Evolutionary conservation across 2,888 invertebrate genomes (phyloP), one percentile per base, ranked within the genome.

Genomic region (Drosophila pseudotalamancana): DNA sequence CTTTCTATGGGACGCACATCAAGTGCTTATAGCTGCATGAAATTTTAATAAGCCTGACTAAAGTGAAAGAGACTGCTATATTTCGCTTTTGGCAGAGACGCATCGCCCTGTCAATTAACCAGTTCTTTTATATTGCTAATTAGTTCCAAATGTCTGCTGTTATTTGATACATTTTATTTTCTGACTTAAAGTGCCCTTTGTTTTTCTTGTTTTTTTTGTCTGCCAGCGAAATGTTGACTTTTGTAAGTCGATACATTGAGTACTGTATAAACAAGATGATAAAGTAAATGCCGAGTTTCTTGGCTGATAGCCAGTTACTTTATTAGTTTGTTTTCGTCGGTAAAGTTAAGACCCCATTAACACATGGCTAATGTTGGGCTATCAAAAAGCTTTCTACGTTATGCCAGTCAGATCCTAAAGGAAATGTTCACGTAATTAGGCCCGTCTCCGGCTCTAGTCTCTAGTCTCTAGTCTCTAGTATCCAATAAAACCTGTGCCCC

Each of bases 31-130:
- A 67, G 74, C 59, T 66, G 73, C 68, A 78, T 87, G 65, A 78
- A 84, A 78, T 87, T 85, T 82, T 78, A 82, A 80, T 80, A 86
- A 73, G 73, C 77, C 57, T 32, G 35, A 35, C 60, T 69, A 65
- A 68, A 72, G 68, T 63, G 53, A 73, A 85, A 67, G 82, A 61
- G 78, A 64, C 62, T 73, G 62, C 55, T 61, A 63, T 73, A 77
- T 73, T 62, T 55, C 70, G 51, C 46, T 45, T 27, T 39, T 42
- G 49, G 21, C 35, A 14, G 51, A 19, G 34, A 35, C 35, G 31
- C 32, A 19, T 64, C 54, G 34, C 29, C 42, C 34, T 29, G 56
- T 43, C 46, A 61, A 49, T 40, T 54, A 43, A 56, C 48, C 25
- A 42, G 43, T 27, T 45, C 35, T 49, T 55, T 54, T 68, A 46